These are phyloP conservation scores for Dendrolimus pini DNA, from an alignment of 2,888 invertebrate species.

Conservation along the genomic window DNA sequence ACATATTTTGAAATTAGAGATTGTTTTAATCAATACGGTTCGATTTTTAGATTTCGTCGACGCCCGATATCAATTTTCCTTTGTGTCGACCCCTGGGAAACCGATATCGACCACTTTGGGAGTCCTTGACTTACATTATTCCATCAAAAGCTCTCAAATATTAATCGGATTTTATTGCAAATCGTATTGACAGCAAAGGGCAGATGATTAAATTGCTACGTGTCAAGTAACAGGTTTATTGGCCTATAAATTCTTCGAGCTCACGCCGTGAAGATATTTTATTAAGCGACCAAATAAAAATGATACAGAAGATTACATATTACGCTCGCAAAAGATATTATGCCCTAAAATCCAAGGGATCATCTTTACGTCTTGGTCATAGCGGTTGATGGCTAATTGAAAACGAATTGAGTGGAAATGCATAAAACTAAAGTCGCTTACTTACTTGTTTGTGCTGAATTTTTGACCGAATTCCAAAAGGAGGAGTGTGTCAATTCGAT, in stretches of 20 bases:
- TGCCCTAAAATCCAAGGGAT: slow-evolving; percentile 1
- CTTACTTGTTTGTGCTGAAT: too few relatives aligned
- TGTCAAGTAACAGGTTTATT: slow-evolving; percentile 59
- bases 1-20: too few relatives aligned
- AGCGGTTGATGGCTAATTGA: slow-evolving; percentile 14
- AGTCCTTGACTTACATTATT: too few relatives aligned
- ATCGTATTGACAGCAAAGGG: slow-evolving; percentile 34
- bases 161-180: slow-evolving; percentile 42
- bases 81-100: too few relatives aligned
- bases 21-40: too few relatives aligned
- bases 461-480: too few relatives aligned
- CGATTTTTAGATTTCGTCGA: too few relatives aligned
- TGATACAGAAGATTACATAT: slow-evolving; percentile 28
- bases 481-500: too few relatives aligned
- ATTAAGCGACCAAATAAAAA: slow-evolving; percentile 57
- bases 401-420: background rate
- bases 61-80: too few relatives aligned
- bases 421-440: background rate
- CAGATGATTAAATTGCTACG: slow-evolving; percentile 60
- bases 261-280: slow-evolving; percentile 41
- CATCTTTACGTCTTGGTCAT: background rate
- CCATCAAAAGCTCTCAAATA: slow-evolving; percentile 7
- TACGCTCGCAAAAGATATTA: background rate
- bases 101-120: too few relatives aligned
- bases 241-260: slow-evolving; percentile 42